Evolutionary conservation across 2,797 vertebrate genomes (phyloP), one percentile per base, ranked within the genome.

Genomic region (Cossypha dichroa): DNA sequence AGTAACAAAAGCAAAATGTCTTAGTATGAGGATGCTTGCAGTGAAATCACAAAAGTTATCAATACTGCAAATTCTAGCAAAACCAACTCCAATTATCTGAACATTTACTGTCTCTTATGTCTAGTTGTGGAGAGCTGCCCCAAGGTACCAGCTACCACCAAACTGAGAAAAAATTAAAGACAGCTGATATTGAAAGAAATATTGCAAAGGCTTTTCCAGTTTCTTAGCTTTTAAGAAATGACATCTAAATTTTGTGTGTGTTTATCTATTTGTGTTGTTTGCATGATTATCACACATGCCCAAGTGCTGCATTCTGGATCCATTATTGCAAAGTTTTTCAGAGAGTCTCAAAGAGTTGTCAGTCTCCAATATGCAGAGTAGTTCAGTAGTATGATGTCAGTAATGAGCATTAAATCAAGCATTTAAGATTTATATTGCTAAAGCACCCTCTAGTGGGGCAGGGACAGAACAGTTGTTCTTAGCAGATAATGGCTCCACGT

Each of bases 371-470:
- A 55, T 9, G 78, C 62, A 70, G 74, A 90, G 29, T 5, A 45
- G 22, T 28, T 85, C 25, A 17, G 29, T 13, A 15, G 10, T 16
- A 6, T 8, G 58, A 38, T 7, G 38, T 16, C 54, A 69, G 8
- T 17, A 60, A 59, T 0, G 13, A 48, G 58, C 36, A 43, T 58
- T 91, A 89, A 95, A 94, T 93, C 90, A 94, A 33, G 51, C 75
- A 45, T 79, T 66, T 63, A 96, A 97, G 97, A 97, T 98, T 97
- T 93, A 96, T 95, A 97, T 97, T 97, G 95, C 88, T 97, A 97
- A 98, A 97, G 98, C 98, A 93, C 98, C 98, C 98, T 98, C 98
- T 98, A 98, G 98, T 97, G 98, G 98, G 96, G 29, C 59, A 85
- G 49, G 28, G 62, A 60, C 85, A 81, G 93, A 97, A 97, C 92